Evolutionary conservation across 2,888 invertebrate genomes (phyloP), one percentile per base, ranked within the genome.

Genomic region (Acanthosepion esculentum): DNA sequence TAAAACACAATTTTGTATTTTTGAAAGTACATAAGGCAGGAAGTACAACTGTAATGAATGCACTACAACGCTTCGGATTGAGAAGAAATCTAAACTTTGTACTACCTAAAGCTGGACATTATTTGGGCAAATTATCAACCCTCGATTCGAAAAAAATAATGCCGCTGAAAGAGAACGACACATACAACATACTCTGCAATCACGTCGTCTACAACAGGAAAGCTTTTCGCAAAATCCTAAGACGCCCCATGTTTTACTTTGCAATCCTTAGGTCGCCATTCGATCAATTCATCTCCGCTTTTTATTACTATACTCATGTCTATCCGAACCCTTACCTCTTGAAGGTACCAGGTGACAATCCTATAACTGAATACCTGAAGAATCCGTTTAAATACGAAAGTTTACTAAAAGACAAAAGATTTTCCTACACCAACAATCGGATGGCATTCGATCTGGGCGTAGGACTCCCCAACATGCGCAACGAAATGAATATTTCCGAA

Each of bases 381-480:
- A n/a, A 59, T 33, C 94, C 64, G 33, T 5, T 7, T 2, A 94
- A 64, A 59, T 94, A 94, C 59, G 64, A 55, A 94, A 12, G 64
- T 3, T 10, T 55, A 15, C 29, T 64, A 33, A 50, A 50, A 50
- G 53, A 93, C 48, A n/a, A 8, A 0, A n/a, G n/a, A n/a, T 94
- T 64, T 91, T 91, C 96, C 1, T 96, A 95, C 94, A 96, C 96
- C 20, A 95, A 96, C 94, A 97, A 97, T 94, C 95, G 96, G 50
- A 96, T 97, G 95, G 95, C 96, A 1, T 95, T 96, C 92, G 96
- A 96, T 94, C 95, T 97, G 15, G 97, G 96, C 18, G 95, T 96
- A 94, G 95, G 96, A 15, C 94, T 94, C 1, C 48, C 59, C 1
- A 23, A 64, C 7, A 33, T 94, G 10, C 53, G 94, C 50, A 94